Evolutionary conservation across 1,140 invertebrate genomes (phyloP).

Genomic region (Drosophila baimaii): DNA sequence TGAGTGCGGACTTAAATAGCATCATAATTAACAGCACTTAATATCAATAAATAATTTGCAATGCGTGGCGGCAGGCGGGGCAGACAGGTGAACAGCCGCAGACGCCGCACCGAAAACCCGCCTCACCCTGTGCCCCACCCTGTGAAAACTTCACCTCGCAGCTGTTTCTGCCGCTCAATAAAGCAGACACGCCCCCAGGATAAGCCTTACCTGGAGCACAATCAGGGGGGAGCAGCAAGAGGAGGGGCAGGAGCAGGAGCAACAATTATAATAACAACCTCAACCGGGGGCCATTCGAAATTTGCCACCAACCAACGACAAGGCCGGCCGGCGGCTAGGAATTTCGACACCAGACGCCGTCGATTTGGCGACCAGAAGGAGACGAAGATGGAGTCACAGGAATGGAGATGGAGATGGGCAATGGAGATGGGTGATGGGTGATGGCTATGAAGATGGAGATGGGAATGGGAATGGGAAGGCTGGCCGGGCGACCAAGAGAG

Average conservation of each 20-base stretch:
- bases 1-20: conserved; percentile 46
- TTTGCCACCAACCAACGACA: conserved; percentile 71
- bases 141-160: conserved; percentile 30
- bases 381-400: not conserved
- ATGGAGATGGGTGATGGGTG: not conserved
- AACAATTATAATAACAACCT: conserved; percentile 48
- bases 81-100: conserved; percentile 16
- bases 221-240: not conserved
- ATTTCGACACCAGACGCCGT: conserved; percentile 45
- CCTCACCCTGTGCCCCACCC: not conserved
- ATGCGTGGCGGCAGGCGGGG: conserved; percentile 31
- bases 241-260: conserved; percentile 1
- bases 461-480: not conserved
- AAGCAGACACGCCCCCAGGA: conserved; percentile 39
- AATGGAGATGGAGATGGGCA: not conserved
- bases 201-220: conserved; percentile 12
- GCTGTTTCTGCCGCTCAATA: conserved; percentile 51
- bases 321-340: conserved; percentile 42
- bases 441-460: too few species aligned
- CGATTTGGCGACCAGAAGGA: conserved; percentile 4
- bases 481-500: conserved; percentile 50
- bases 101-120: too few species aligned
- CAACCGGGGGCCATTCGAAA: conserved; percentile 50
- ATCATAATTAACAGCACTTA: conserved; percentile 78
- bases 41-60: conserved; percentile 76